Conservation (phyloP, 2,888 invertebrate genomes). For the Lathronympha strigana region DNA sequence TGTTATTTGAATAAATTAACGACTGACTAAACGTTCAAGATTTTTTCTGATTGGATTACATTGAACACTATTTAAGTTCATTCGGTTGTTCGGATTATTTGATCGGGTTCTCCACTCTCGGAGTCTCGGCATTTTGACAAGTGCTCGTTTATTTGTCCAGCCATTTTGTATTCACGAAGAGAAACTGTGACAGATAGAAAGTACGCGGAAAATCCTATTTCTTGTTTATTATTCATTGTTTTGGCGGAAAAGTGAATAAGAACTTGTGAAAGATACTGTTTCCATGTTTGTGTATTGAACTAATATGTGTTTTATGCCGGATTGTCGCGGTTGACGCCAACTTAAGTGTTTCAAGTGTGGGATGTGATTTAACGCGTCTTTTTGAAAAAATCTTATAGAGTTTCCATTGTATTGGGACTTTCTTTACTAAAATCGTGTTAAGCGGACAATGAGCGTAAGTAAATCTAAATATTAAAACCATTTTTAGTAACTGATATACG, state of each 20-base stretch:
- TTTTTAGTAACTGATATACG: background rate
- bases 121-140: slow-evolving; percentile 44
- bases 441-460: slow-evolving; percentile 35
- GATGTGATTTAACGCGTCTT: slow-evolving; percentile 32
- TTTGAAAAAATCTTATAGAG: slow-evolving; percentile 7
- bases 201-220: slow-evolving; percentile 65
- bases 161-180: slow-evolving; percentile 74
- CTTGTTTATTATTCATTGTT: slow-evolving; percentile 29
- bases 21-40: slow-evolving; percentile 51
- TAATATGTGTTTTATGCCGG: slow-evolving; percentile 24
- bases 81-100: slow-evolving; percentile 20
- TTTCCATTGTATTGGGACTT: slow-evolving; percentile 11
- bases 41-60: slow-evolving; percentile 24
- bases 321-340: slow-evolving; percentile 24
- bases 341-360: slow-evolving; percentile 35
- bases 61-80: slow-evolving; percentile 21
- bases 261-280: slow-evolving; percentile 9
- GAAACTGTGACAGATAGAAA: slow-evolving; percentile 53
- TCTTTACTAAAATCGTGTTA: background rate
- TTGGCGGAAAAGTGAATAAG: slow-evolving; percentile 24
- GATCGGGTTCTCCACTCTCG: slow-evolving; percentile 33
- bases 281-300: background rate
- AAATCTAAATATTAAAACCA: background rate
- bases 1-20: slow-evolving; percentile 60
- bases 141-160: slow-evolving; percentile 61